Conservation (phyloP, 1,140 invertebrate species). For the Triops cancriformis region DNA sequence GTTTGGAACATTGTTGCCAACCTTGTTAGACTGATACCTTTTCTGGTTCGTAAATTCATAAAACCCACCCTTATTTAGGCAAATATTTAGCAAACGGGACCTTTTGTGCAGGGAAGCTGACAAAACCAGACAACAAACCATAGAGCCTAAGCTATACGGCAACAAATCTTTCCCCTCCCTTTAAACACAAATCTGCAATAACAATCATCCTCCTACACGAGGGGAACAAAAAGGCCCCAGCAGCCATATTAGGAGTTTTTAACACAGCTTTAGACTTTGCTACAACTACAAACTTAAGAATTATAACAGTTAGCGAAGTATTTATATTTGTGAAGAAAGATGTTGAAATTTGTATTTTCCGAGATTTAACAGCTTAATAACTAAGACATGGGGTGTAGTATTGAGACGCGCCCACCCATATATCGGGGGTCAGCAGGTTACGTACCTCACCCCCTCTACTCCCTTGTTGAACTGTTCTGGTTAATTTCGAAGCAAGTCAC, state of each 20-base stretch:
- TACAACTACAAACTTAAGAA: neutral
- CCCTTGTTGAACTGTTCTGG: neutral
- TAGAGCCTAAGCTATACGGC: too few species aligned
- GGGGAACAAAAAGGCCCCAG: too few species aligned
- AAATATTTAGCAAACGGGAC: neutral
- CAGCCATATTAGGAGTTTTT: too few species aligned
- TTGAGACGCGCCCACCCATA: neutral
- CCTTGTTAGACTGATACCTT: neutral
- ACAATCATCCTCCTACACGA: neutral
- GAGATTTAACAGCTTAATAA: neutral
- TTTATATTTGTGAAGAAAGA: neutral
- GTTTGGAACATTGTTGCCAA: neutral
- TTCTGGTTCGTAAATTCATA: neutral
- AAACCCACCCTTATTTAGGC: slow-evolving; percentile 2
- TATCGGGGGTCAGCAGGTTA: neutral
- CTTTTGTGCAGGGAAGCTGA: neutral
- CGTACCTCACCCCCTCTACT: neutral
- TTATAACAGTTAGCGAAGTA: neutral
- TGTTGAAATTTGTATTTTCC: neutral
- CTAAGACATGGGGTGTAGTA: neutral
- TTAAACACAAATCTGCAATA: neutral
- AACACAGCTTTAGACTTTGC: too few species aligned
- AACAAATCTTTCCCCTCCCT: neutral
- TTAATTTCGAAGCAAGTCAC: neutral
- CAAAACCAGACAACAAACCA: neutral